Percentiles rank a stretch among this genome's conserved stretches.
Conservation (phyloP, 2,113 vertebrate species). For the Archilochus colubris region DNA sequence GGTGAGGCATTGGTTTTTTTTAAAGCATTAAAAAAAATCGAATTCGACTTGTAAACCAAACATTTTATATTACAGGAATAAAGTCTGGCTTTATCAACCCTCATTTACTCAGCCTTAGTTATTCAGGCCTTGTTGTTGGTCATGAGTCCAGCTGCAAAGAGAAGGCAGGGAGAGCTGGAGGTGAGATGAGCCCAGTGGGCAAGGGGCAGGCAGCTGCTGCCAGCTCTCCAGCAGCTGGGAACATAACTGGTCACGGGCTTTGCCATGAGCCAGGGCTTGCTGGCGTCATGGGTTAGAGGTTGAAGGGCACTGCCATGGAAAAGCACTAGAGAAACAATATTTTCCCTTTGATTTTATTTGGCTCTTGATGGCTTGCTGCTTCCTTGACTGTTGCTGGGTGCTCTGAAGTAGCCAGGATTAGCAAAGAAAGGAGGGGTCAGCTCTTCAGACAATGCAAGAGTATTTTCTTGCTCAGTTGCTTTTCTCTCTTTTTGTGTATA, state of each 20-base stretch:
- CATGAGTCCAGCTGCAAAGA: background rate
- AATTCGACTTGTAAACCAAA: constrained; percentile 18
- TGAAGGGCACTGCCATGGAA: background rate
- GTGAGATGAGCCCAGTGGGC: background rate
- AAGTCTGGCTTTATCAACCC: background rate
- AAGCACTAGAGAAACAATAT: background rate
- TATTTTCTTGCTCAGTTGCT: background rate
- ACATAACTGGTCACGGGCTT: accelerated
- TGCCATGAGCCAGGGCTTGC: background rate
- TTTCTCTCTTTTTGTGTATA: background rate
- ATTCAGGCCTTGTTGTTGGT: background rate
- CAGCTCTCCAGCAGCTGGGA: background rate
- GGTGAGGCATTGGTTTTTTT: background rate
- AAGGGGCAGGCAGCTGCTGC: background rate
- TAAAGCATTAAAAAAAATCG: background rate
- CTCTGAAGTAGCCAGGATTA: background rate
- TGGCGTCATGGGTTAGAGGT: background rate
- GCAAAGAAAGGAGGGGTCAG: background rate
- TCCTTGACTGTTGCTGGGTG: background rate
- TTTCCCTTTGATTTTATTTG: background rate
- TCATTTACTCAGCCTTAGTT: background rate
- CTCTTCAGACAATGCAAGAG: background rate
- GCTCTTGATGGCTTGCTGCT: background rate
- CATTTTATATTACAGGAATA: background rate
- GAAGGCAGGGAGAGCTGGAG: background rate